Evolutionary conservation across 2,888 invertebrate genomes (phyloP).

Genomic region (Ariolimax columbianus): DNA sequence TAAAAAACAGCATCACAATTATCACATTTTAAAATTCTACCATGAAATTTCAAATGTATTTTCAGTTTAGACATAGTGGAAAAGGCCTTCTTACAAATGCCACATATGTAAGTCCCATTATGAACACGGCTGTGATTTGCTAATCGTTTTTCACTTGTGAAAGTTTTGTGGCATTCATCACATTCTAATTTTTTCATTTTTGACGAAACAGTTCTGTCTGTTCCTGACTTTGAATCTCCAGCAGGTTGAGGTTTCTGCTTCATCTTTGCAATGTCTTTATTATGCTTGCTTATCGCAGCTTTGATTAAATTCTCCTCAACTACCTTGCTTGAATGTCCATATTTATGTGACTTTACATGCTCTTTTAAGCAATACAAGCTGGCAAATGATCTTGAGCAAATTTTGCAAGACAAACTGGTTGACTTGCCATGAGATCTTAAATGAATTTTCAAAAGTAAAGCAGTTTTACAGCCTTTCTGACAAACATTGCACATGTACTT

Average conservation of each 20-base stretch:
- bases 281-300: conserved; percentile 43
- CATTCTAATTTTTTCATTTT: conserved; percentile 32
- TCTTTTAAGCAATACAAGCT: conserved; percentile 34
- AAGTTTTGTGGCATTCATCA: conserved; percentile 33
- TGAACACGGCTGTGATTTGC: conserved; percentile 31
- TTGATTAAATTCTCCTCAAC: conserved; percentile 37
- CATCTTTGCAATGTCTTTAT: conserved; percentile 35
- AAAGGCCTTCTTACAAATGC: conserved; percentile 40
- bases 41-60: conserved; percentile 43
- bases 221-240: not conserved
- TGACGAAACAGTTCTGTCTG: no score
- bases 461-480: conserved; percentile 43
- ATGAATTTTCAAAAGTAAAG: conserved; percentile 43
- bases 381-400: conserved; percentile 44
- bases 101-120: conserved; percentile 35
- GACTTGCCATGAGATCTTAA: conserved; percentile 28
- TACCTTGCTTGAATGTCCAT: conserved; percentile 2
- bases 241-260: not conserved
- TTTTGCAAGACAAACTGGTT: conserved; percentile 27
- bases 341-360: conserved; percentile 36
- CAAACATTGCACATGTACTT: conserved; percentile 41
- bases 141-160: conserved; percentile 41
- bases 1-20: conserved; percentile 25
- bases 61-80: conserved; percentile 32
- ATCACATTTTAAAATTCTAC: conserved; percentile 34